Evolutionary conservation across 2,797 vertebrate species (phyloP), one percentile per base, ranked within the genome.

Genomic region (Chrysocyon brachyurus): DNA sequence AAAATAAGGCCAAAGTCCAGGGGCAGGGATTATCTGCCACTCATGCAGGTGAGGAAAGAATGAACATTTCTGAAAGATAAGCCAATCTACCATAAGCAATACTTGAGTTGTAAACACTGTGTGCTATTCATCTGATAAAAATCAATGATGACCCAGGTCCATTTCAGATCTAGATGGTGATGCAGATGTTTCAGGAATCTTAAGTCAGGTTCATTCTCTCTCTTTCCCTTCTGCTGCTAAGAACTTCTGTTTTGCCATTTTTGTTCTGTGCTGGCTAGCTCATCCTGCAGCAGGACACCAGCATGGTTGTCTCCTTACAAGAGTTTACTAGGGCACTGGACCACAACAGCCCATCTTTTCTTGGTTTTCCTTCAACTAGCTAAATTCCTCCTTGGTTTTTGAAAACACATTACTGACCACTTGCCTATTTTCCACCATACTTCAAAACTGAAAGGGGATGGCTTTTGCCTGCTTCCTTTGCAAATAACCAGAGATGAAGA

Each of bases 381-480:
- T 59, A 72, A 86, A 75, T 33, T 12, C 57, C 19, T 70, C 90
- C 26, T 61, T 68, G 31, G 33, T n/a, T 82, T 57, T 49, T 21
- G 40, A 75, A 75, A 73, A 33, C 31, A 40, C 33, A 31, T 14
- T 5, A 70, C 89, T 85, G 19, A 72, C 90, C 49, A 52, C 78
- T 15, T 33, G 59, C 78, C 70, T 59, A 14, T n/a, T 73, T 96
- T 57, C 33, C 6, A 57, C 10, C 36, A 21, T 40, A 15, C 54
- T 94, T 83, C 75, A 91, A 33, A 90, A 40, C 36, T 36, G 63
- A 78, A 77, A 91, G 10, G 28, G 28, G 28, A 31, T 36, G 26
- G 22, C 24, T 66, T 93, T 82, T 87, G 49, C 33, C 33, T 59
- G 7, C n/a, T 90, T 95, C 40, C 70, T 96, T 96, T 63, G 68